Evolutionary conservation across 2,797 vertebrate genomes (phyloP), one percentile per base, ranked within the genome.

Genomic region (Presbytis comata): DNA sequence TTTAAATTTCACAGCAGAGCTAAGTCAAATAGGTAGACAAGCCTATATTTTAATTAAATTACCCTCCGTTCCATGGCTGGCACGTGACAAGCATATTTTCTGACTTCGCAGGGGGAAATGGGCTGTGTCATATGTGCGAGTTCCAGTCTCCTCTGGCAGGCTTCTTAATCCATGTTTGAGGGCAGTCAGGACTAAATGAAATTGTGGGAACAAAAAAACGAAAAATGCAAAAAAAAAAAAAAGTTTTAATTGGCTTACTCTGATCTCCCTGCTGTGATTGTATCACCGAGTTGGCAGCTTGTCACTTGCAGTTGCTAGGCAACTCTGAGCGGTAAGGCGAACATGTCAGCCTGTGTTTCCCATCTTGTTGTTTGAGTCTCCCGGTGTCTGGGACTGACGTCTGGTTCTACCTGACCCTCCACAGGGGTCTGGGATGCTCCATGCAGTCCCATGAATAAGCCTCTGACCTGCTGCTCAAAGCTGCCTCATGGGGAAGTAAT

Each of bases 211-310:
- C 75, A 16, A 59, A 97, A 59, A 97, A 81, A 91, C 48, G 70
- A 81, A 90, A 98, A 98, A 95, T 89, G 67, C 30, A 95, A 72
- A 46, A 53, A 50, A 72, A 70, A 76, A 53, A 50, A 70, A 85
- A 83, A 89, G 72, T 93, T 98, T 97, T 96, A 96, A 96, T 97
- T 98, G 98, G 96, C 97, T 97, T 94, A 64, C 93, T 98, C 98
- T 98, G 96, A 97, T 97, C 97, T 97, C 89, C 95, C 96, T 74
- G 93, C 97, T 98, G 94, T 5, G 98, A 98, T 92, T 93, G 88
- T 95, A 97, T 96, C 97, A 96, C 84, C 7, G 70, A 91, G 89
- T 95, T 97, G 98, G 95, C 50, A 85, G 96, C 97, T 97, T 95
- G 93, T 98, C 93, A 93, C 80, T 93, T 36, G 96, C 14, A 0